phyloP scores from a whole-genome alignment of 2,797 vertebrate genomes.

The Vultur gryphus region DNA sequence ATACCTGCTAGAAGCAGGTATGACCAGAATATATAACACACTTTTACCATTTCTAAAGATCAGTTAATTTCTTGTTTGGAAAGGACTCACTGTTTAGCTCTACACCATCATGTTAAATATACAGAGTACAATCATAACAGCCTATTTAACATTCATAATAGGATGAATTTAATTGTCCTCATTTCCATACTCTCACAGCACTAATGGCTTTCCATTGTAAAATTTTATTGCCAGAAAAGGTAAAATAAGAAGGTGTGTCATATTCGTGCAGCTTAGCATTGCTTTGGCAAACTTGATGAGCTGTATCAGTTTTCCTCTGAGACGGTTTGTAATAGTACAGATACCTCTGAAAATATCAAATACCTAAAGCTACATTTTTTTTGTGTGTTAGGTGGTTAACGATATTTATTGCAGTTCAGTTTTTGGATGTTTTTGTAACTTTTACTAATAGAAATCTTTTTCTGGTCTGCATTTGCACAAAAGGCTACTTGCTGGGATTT shows the following conservation, averaged over 20 bases:
- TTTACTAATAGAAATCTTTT: background rate
- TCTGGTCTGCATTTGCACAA: background rate
- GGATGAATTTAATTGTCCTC: slow-evolving; percentile 1
- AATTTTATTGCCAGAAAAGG: slow-evolving; percentile 17
- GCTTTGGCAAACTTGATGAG: background rate
- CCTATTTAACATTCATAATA: background rate
- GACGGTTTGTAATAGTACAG: background rate
- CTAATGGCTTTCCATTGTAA: background rate
- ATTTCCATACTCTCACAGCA: background rate
- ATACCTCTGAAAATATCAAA: background rate
- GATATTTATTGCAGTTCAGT: background rate
- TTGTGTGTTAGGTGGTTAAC: background rate
- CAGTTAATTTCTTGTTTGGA: background rate
- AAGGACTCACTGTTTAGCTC: background rate
- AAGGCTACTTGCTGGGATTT: background rate
- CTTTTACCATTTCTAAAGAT: background rate
- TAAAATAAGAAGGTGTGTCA: background rate
- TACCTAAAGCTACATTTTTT: background rate
- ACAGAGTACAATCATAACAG: background rate
- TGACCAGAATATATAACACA: background rate
- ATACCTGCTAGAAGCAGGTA: background rate
- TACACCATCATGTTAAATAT: background rate
- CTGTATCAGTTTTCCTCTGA: background rate
- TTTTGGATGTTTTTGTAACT: background rate
- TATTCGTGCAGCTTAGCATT: background rate